Base-by-base conservation (phyloP, 2,113 vertebrate species). In the Nerophis lumbriciformis region DNA sequence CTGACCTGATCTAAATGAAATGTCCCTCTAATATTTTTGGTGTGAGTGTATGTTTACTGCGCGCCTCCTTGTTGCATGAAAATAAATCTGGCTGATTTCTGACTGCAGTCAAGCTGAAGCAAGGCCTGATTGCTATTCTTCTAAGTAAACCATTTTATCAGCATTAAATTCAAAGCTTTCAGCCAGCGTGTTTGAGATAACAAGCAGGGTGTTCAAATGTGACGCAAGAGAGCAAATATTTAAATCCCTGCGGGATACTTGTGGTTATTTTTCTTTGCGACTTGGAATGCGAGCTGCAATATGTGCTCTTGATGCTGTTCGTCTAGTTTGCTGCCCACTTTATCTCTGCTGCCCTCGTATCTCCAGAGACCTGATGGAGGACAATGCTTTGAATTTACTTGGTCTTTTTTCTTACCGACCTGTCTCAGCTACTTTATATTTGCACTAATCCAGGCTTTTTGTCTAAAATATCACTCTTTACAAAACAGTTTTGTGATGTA, bases 301-400 rank as follows among this genome's bases (percentile, higher is more conserved):
- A 65, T 52, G 36, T 47, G 54, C 65, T 72, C 35, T 54, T 77
- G 13, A 50, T 67, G 68, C 55, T 74, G 74, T 80, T 61, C 77
- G 65, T 81, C 65, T 71, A 37, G 59, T 74, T 72, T 83, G 72
- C 59, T 76, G 62, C 19, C 39, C 48, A 28, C 68, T 79, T 75
- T 74, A 75, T 74, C 72, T 77, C 51, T 60, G 58, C 66, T 68
- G 58, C 65, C 73, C 66, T 81, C 66, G 67, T 79, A 80, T 84
- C 78, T 80, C 77, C 71, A 68, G 75, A 80, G 79, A 78, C 65
- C 52, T 65, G 74, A 76, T 75, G 72, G 59, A 66, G 61, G 66
- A 73, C 64, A 76, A 76, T 59, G 69, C 63, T 69, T 68, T 42
- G 63, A 68, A 71, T 62, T 69, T 58, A 59, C 63, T 39, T 53